A percentile compares a stretch with the other conserved stretches of the same genome.
phyloP scores from a whole-genome alignment of 2,888 invertebrate species.

The Melinaea marsaeus region DNA sequence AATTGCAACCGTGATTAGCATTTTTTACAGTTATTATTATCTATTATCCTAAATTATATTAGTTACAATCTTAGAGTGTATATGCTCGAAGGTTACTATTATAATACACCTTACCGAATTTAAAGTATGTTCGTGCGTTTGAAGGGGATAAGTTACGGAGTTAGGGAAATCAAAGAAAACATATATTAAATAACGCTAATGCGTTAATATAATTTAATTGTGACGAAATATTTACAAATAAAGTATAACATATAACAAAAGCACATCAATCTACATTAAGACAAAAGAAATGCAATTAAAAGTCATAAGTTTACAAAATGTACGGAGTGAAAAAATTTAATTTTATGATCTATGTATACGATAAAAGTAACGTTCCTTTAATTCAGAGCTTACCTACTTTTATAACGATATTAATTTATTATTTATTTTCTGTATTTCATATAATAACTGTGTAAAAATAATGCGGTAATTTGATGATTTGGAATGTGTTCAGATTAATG shows the following conservation, averaged over 20 bases:
- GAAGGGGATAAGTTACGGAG: too few relatives aligned
- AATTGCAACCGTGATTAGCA: too few relatives aligned
- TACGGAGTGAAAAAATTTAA: slow-evolving; percentile 29
- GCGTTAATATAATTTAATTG: slow-evolving; percentile 65
- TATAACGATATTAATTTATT: slow-evolving; percentile 12
- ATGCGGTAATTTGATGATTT: slow-evolving; percentile 12
- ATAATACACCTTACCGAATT: too few relatives aligned
- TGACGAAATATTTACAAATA: slow-evolving; percentile 73
- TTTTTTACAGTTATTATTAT: too few relatives aligned
- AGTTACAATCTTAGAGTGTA: too few relatives aligned
- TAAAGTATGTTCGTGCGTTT: too few relatives aligned
- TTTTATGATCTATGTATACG: slow-evolving; percentile 27
- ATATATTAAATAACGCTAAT: slow-evolving; percentile 54
- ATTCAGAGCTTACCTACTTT: slow-evolving; percentile 35
- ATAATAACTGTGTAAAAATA: slow-evolving; percentile 1
- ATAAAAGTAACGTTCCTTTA: slow-evolving; percentile 23
- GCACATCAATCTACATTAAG: slow-evolving; percentile 60
- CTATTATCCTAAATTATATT: too few relatives aligned
- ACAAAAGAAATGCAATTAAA: slow-evolving; percentile 64
- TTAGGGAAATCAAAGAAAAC: slow-evolving; percentile 13
- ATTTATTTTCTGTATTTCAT: slow-evolving; percentile 5
- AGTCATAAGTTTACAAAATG: slow-evolving; percentile 34
- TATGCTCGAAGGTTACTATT: too few relatives aligned
- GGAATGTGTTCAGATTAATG: slow-evolving; percentile 20
- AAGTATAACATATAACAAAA: slow-evolving; percentile 70